Base-by-base conservation (phyloP, 1,140 invertebrate species). In the Drosophila yakuba region DNA sequence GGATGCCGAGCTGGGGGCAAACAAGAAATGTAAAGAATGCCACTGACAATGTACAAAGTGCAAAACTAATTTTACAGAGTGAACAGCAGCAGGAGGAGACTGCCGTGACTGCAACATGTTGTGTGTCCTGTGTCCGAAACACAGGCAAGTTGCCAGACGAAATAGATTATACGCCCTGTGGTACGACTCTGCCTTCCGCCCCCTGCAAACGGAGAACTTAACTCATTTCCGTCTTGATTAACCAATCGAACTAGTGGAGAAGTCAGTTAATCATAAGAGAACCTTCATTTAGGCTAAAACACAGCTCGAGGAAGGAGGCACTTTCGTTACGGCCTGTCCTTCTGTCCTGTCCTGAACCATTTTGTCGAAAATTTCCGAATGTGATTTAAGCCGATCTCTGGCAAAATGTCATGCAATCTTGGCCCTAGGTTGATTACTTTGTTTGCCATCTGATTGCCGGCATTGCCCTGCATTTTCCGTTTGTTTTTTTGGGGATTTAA, bases 11-110 rank as follows among this genome's bases (percentile, higher is more conserved):
- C 60, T 56, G 57, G 54, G 73, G 73, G 74, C 73, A 75, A 62
- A 78, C 78, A 79, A 83, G 80, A 88, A 85, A 88, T 88, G 80
- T 74, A 88, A 84, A 89, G 84, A 90, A 90, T 89, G 85, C 85
- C 77, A 89, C 85, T 90, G 84, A 89, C 84, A 89, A 89, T 89
- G 84, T 89, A 89, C 84, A 89, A 89, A 89, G 85, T 89, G 84
- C 84, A 90, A 89, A 89, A 89, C 84, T 89, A 89, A 89, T 89
- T 89, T 89, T 80, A 80, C 84, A 90, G 85, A 89, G 84, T 89
- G 85, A 89, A 44, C 58, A 64, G 52, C 54, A 62, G 23, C 32
- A 71, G 45, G 54, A 62, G 17, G 38, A 71, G 44, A 77, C 64
- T 59, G 60, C 44, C 56, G 35, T 69, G 77, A 51, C 48, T 57